phyloP scores from a whole-genome alignment of 2,113 vertebrate genomes.

The Grammomys dolichurus region DNA sequence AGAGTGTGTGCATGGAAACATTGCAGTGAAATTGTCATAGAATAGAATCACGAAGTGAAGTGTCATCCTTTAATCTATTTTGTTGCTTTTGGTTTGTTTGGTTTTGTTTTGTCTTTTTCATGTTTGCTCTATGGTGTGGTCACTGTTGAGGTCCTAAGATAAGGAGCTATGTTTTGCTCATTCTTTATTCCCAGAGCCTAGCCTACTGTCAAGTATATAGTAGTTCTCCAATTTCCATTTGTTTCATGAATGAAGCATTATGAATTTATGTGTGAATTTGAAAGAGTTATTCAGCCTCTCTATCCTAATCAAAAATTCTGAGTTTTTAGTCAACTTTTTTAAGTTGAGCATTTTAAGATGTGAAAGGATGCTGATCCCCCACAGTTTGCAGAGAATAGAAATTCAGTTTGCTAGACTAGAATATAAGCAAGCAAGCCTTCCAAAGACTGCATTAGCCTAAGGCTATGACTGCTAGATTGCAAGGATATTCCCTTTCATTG shows the following conservation, averaged over 20 bases:
- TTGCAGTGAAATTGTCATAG: neutral
- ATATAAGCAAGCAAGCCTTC: neutral
- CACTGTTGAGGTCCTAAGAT: neutral
- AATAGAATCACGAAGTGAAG: neutral
- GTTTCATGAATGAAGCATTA: neutral
- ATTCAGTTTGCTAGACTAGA: neutral
- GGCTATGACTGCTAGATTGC: no score
- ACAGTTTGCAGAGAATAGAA: neutral
- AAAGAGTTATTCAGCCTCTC: neutral
- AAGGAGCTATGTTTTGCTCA: neutral
- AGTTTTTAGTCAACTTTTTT: neutral
- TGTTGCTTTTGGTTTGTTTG: neutral
- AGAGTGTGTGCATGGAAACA: neutral
- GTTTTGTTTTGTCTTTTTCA: neutral
- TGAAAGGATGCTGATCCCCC: neutral
- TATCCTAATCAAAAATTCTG: slow-evolving; percentile 12
- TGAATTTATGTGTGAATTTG: neutral
- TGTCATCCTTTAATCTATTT: neutral
- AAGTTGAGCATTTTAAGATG: neutral
- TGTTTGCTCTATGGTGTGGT: rapidly evolving
- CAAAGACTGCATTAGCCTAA: neutral
- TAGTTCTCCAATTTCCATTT: neutral
- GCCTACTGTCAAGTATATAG: neutral
- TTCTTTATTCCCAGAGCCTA: neutral
- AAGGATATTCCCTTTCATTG: neutral